Percentiles rank a stretch among this genome's conserved stretches.
These are phyloP conservation scores for Invenusta paracnida DNA, from an alignment of 2,888 invertebrate genomes.

Conservation along the genomic window DNA sequence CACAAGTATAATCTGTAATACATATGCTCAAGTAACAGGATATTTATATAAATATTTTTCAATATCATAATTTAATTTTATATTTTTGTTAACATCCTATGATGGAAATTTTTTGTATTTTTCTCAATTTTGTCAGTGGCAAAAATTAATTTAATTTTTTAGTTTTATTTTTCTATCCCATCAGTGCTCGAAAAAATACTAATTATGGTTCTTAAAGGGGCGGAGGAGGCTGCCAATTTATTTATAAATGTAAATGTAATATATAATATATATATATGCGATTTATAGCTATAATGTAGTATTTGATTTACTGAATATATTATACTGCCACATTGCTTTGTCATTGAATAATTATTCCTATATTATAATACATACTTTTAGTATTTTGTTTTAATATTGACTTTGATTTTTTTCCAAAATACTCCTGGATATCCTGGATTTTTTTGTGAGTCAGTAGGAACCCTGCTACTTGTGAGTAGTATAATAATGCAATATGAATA, in stretches of 20 bases:
- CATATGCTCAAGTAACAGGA: too few relatives aligned
- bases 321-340: slow-evolving; percentile 3
- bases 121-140: too few relatives aligned
- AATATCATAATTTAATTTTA: too few relatives aligned
- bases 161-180: too few relatives aligned
- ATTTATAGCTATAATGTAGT: background rate
- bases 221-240: background rate
- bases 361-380: background rate
- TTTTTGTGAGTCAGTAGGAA: slow-evolving; percentile 2
- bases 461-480: background rate
- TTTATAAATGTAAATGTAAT: background rate
- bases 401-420: background rate
- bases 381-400: background rate
- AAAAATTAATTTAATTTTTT: too few relatives aligned
- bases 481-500: too few relatives aligned
- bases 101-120: too few relatives aligned
- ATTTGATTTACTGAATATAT: background rate
- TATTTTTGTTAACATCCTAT: too few relatives aligned
- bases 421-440: slow-evolving; percentile 7
- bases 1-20: too few relatives aligned
- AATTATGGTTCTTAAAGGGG: background rate
- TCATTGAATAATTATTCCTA: background rate
- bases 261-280: too few relatives aligned
- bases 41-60: too few relatives aligned
- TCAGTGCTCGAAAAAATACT: background rate